Evolutionary conservation across 2,113 vertebrate genomes (phyloP), one percentile per base, ranked within the genome.

Genomic region (Notothenia coriiceps): DNA sequence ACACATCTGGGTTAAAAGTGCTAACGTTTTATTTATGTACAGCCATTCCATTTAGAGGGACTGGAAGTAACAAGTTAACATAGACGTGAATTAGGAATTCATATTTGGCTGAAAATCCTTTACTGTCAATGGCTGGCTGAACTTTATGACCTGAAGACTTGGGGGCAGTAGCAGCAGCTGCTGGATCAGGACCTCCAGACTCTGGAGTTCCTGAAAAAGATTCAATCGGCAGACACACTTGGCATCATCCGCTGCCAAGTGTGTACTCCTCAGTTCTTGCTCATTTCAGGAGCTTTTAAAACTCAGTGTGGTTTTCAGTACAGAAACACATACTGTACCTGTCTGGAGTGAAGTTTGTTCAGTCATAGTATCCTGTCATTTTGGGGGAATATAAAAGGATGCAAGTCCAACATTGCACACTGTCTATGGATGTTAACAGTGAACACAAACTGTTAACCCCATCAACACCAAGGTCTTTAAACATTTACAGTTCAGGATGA

Each of bases 201-300:
- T 22, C 22, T 22, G 22, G 22, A 22, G 22, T 22, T 22, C 22
- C 22, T 22, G 22, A 22, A 1, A 22, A 22, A 22, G 22, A 22
- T 22, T 22, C 22, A 22, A 65, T 71, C 62, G n/a, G 57, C 65
- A 79, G 51, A 52, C 13, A 52, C 13, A 2, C 57, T 64, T 74
- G 75, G 75, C 51, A 46, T 46, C 70, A 18, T 69, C 60, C 4
- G 13, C 11, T 3, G 81, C 70, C 63, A 73, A 29, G 49, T 68
- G 43, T 49, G 55, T 52, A 15, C 67, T 59, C 40, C 63, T 40
- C 29, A 57, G 20, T 51, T 52, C 55, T 49, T 52, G 51, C 29
- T 76, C 40, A 20, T 57, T 70, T 67, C 5, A 55, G 49, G 9
- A 5, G 0, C n/a, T 66, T 66, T 79, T 43, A 29, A 25, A 33